Evolutionary conservation across 1,140 invertebrate species (phyloP).

Genomic region (Agrypnia vestita): DNA sequence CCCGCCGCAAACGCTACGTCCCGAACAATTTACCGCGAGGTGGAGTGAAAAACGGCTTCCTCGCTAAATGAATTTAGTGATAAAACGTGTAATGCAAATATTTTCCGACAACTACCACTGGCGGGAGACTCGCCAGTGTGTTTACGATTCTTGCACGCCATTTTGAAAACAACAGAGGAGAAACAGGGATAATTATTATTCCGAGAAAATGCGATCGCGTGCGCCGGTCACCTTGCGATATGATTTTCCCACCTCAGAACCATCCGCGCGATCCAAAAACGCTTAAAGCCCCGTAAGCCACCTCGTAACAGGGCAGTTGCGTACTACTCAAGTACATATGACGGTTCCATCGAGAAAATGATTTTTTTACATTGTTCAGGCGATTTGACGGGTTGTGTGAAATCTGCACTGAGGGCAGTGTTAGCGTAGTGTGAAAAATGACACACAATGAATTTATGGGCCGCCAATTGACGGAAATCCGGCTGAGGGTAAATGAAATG

Average conservation of each 20-base stretch:
- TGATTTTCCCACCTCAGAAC: conserved; percentile 28
- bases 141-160: conserved; percentile 24
- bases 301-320: neutral
- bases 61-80: conserved; percentile 34
- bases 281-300: neutral
- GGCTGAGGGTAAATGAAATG: conserved; percentile 10
- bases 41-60: conserved; percentile 22
- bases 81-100: conserved; percentile 31
- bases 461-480: conserved; percentile 49
- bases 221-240: conserved; percentile 2
- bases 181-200: conserved; percentile 16
- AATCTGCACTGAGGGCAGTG: neutral
- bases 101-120: conserved; percentile 13
- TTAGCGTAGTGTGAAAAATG: conserved; percentile 53
- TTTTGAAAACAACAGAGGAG: conserved; percentile 9
- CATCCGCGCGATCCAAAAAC: neutral
- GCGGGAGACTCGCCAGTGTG: conserved; percentile 2
- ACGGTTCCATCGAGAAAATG: neutral
- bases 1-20: conserved; percentile 7
- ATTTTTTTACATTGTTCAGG: neutral
- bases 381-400: neutral
- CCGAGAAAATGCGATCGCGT: conserved; percentile 32
- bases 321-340: neutral
- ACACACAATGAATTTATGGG: conserved; percentile 56
- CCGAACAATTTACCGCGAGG: neutral